phyloP scores from a whole-genome alignment of 92 coral and sea anemone genomes.

The Heteractis magnifica region DNA sequence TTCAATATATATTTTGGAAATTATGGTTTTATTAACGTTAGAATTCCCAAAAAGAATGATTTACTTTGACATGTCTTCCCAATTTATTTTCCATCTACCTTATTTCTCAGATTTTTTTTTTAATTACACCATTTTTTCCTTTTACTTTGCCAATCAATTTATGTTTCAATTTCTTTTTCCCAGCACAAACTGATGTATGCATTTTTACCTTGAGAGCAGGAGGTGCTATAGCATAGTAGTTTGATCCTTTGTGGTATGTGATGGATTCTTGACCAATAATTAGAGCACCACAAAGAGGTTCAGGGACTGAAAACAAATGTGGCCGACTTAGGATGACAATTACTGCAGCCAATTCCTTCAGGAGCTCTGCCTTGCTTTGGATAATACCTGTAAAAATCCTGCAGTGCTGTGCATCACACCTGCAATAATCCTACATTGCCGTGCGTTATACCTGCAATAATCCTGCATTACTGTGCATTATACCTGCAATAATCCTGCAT shows the following conservation, averaged over 20 bases:
- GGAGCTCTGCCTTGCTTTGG: neutral
- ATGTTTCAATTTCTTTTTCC: no score
- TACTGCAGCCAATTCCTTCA: neutral
- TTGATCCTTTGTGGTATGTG: slow-evolving; percentile 92
- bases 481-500: slow-evolving; percentile 88
- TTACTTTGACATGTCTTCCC: no score
- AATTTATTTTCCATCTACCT: no score
- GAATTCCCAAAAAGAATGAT: no score
- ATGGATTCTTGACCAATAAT: slow-evolving; percentile 98
- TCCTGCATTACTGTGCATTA: neutral
- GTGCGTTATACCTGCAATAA: neutral
- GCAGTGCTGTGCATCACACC: slow-evolving; percentile 31
- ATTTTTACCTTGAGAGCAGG: slow-evolving; percentile 79
- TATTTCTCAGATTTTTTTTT: no score
- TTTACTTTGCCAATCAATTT: no score
- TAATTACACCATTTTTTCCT: no score
- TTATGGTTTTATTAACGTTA: no score
- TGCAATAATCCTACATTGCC: slow-evolving; percentile 74
- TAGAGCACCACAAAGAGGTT: slow-evolving; percentile 93
- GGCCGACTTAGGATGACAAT: neutral
- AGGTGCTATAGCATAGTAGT: slow-evolving; percentile 94
- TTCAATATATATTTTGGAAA: no score
- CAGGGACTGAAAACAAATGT: slow-evolving; percentile 64
- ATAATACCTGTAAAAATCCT: neutral
- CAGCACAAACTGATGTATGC: no score